A percentile compares a stretch with the other conserved stretches of the same genome.
phyloP scores from a whole-genome alignment of 2,113 vertebrate genomes.

The Mionectes macconnelli region DNA sequence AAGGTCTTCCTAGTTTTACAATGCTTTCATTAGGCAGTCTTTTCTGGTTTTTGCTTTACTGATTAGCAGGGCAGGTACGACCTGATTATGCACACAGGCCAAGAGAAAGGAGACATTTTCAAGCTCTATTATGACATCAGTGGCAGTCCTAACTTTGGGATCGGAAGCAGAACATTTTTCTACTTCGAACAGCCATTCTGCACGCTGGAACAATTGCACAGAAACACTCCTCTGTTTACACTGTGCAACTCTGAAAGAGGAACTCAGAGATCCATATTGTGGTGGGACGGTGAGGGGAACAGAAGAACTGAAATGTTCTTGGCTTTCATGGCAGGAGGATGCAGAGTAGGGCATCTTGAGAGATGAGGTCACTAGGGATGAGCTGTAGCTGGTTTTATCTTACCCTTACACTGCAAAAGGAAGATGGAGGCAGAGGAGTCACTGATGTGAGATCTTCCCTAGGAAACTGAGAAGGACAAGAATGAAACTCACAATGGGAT shows the following conservation, averaged over 20 bases:
- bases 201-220: neutral
- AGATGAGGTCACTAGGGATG: neutral
- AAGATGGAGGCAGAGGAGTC: neutral
- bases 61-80: neutral
- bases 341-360: neutral
- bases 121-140: neutral
- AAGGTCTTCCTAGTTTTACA: neutral
- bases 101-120: neutral
- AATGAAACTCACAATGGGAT: neutral
- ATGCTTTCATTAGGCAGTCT: neutral
- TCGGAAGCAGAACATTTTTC: neutral
- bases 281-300: neutral
- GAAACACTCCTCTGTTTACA: neutral
- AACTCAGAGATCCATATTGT: neutral
- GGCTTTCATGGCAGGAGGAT: neutral
- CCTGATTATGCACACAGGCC: neutral
- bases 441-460: neutral
- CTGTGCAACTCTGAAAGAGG: neutral
- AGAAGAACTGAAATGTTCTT: neutral
- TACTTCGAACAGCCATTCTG: neutral
- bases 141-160: neutral
- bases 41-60: neutral
- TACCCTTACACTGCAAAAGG: constrained; percentile 6
- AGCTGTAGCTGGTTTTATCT: neutral
- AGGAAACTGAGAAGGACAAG: constrained; percentile 18